These are phyloP conservation scores for Cephalopterus ornatus DNA, from an alignment of 2,113 vertebrate genomes.

Conservation along the genomic window DNA sequence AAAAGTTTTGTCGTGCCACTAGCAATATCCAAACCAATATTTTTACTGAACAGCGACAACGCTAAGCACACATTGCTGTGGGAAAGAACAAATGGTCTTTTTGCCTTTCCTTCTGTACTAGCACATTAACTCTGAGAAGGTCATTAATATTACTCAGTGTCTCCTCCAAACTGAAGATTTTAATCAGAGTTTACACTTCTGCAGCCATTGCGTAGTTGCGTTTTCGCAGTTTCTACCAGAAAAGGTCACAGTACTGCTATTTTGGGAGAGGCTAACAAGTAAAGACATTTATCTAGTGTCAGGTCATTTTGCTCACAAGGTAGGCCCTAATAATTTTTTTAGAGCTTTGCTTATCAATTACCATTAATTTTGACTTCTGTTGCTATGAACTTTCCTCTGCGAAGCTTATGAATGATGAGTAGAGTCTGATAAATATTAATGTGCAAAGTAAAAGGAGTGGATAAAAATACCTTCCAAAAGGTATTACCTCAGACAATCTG, in stretches of 20 bases:
- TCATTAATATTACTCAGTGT: neutral
- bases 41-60: neutral
- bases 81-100: neutral
- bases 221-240: neutral
- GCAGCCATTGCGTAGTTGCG: neutral
- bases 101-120: neutral
- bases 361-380: neutral
- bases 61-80: fast-evolving
- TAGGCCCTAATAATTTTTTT: neutral
- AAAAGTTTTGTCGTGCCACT: neutral
- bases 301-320: neutral
- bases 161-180: neutral
- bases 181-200: neutral
- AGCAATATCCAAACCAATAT: neutral
- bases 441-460: neutral
- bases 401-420: neutral
- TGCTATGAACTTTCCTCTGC: neutral
- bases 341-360: neutral
- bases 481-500: neutral
- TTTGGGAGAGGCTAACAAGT: neutral
- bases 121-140: neutral
- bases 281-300: neutral
- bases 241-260: neutral
- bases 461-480: neutral
- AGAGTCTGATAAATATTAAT: neutral